Conservation (phyloP, 2,797 vertebrate genomes). For the Eurystomus glaucurus region DNA sequence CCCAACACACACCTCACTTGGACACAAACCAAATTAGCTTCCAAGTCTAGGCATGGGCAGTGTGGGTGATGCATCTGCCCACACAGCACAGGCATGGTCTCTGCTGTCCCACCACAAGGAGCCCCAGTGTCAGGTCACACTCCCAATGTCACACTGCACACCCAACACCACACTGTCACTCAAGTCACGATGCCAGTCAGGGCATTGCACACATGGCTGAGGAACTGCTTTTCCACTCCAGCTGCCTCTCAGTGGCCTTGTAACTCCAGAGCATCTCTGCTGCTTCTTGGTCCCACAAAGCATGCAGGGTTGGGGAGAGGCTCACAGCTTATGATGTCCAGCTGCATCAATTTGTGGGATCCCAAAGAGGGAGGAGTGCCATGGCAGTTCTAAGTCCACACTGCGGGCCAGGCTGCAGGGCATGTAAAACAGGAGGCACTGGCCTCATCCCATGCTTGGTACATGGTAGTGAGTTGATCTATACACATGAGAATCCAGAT, state of each 20-base stretch:
- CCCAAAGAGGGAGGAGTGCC: neutral
- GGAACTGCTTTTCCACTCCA: neutral
- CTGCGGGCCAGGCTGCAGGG: neutral
- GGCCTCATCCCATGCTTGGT: neutral
- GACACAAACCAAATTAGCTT: neutral
- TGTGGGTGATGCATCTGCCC: neutral
- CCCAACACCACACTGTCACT: fast-evolving
- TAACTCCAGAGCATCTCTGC: neutral
- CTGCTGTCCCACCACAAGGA: neutral
- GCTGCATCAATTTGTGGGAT: neutral
- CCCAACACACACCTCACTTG: neutral
- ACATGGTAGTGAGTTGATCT: neutral
- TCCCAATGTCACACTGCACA: neutral
- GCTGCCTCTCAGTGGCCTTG: neutral
- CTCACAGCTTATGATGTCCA: neutral
- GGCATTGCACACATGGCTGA: neutral
- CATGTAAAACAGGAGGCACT: neutral
- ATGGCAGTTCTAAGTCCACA: neutral
- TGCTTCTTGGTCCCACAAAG: neutral
- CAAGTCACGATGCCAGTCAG: fast-evolving
- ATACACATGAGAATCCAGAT: neutral
- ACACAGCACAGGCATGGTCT: fast-evolving
- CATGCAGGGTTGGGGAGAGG: neutral
- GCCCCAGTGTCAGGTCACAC: neutral
- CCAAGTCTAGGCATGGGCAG: fast-evolving